Conservation (phyloP, 2,113 vertebrate species). For the Deroptyus accipitrinus region DNA sequence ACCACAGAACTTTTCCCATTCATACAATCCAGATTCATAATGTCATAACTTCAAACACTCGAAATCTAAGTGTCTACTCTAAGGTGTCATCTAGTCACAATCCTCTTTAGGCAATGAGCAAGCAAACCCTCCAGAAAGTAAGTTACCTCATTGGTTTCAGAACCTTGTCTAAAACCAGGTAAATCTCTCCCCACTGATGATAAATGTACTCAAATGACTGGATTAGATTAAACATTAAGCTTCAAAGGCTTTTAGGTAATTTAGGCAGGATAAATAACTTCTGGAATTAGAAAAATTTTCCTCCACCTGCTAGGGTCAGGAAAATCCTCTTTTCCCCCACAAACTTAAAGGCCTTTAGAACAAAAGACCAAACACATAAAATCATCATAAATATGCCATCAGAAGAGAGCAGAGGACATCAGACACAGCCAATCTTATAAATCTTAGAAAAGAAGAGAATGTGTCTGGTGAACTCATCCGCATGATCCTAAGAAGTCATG, state of each 20-base stretch:
- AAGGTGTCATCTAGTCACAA: not conserved
- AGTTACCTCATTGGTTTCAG: not conserved
- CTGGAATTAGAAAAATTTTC: not conserved
- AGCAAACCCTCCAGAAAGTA: not conserved
- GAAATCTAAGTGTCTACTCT: not conserved
- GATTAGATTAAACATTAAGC: not conserved
- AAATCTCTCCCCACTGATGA: not conserved
- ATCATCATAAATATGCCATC: not conserved
- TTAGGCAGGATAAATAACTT: not conserved
- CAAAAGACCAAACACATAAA: not conserved
- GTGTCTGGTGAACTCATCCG: not conserved
- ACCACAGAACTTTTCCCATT: not conserved
- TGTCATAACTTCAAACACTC: not conserved
- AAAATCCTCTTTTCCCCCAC: not conserved
- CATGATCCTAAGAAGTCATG: not conserved
- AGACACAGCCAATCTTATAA: not conserved
- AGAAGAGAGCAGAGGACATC: not conserved
- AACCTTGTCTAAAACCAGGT: not conserved
- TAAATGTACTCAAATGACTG: not conserved
- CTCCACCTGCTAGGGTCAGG: not conserved
- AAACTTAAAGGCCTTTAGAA: not conserved
- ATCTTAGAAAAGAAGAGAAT: not conserved
- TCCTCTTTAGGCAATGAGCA: not conserved
- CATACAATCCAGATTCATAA: not conserved
- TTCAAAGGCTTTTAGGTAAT: not conserved